Evolutionary conservation across 2,888 invertebrate genomes (phyloP).

Genomic region (Isoperla grammatica): DNA sequence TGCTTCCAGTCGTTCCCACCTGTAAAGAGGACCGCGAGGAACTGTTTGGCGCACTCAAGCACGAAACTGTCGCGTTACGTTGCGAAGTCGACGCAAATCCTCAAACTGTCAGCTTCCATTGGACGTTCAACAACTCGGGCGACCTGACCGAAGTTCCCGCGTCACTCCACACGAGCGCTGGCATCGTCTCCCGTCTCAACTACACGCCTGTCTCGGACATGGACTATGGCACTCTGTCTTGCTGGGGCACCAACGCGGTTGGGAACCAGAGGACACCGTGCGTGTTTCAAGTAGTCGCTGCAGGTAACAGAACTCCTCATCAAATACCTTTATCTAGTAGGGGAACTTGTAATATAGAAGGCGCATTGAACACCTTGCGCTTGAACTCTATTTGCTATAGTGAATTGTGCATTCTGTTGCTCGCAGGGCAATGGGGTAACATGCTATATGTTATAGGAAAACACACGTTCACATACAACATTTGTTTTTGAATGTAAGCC

Average conservation of each 20-base stretch:
- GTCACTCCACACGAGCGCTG: slow-evolving; percentile 60
- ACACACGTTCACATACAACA: too few relatives aligned
- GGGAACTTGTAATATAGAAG: too few relatives aligned
- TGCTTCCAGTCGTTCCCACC: slow-evolving; percentile 62
- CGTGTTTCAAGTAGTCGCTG: slow-evolving; percentile 65
- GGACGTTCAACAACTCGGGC: slow-evolving; percentile 90
- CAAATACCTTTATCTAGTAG: too few relatives aligned
- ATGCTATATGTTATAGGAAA: too few relatives aligned
- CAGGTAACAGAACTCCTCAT: slow-evolving; percentile 34
- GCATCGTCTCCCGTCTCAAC: slow-evolving; percentile 66
- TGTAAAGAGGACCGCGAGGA: slow-evolving; percentile 73
- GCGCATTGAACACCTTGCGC: too few relatives aligned
- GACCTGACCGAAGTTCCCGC: slow-evolving; percentile 73
- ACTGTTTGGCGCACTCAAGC: slow-evolving; percentile 79
- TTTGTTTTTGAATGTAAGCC: too few relatives aligned
- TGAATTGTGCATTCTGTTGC: too few relatives aligned
- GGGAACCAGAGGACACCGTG: slow-evolving; percentile 80
- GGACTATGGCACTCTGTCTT: slow-evolving; percentile 84
- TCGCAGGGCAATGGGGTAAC: too few relatives aligned
- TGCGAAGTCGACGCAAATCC: slow-evolving; percentile 88
- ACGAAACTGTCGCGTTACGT: slow-evolving; percentile 77
- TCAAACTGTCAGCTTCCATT: slow-evolving; percentile 77
- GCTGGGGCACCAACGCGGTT: slow-evolving; percentile 79
- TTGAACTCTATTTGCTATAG: too few relatives aligned
- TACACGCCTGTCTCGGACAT: slow-evolving; percentile 82